Conservation (phyloP, 2,888 invertebrate genomes). For the Agriopis aurantiaria region DNA sequence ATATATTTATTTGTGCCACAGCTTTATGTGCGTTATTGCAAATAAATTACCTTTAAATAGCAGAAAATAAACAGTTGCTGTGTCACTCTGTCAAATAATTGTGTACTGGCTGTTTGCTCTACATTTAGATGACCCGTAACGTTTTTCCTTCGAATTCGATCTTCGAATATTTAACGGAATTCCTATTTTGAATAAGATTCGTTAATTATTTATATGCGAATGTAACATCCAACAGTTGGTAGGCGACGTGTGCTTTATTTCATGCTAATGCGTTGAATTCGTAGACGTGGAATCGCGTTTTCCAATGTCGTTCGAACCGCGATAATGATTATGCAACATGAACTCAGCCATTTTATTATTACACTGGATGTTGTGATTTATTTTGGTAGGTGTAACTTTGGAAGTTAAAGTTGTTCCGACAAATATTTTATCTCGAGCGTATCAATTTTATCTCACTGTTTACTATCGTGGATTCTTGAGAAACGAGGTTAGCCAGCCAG, state of each 20-base stretch:
- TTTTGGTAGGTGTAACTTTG: neutral
- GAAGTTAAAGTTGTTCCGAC: neutral
- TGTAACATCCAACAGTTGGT: neutral
- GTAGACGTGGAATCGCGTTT: slow-evolving; percentile 15
- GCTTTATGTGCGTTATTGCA: neutral
- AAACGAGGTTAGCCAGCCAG: slow-evolving; percentile 5
- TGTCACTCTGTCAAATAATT: slow-evolving; percentile 6
- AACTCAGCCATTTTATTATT: slow-evolving; percentile 41
- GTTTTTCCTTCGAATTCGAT: slow-evolving; percentile 83
- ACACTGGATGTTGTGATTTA: neutral
- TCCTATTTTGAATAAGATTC: slow-evolving; percentile 69
- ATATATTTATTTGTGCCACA: neutral
- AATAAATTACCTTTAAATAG: neutral
- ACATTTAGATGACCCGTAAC: slow-evolving; percentile 54
- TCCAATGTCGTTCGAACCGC: slow-evolving; percentile 41
- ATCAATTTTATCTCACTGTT: slow-evolving; percentile 6
- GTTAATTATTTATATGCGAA: slow-evolving; percentile 38
- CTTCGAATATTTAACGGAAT: slow-evolving; percentile 84
- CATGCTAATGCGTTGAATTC: neutral
- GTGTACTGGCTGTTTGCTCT: slow-evolving; percentile 4
- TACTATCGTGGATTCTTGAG: neutral
- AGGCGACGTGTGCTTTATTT: neutral
- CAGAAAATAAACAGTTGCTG: slow-evolving; percentile 19
- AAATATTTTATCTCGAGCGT: neutral
- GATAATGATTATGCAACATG: slow-evolving; percentile 52